phyloP scores from a whole-genome alignment of 2,797 vertebrate species.

The Anguilla marmorata region DNA sequence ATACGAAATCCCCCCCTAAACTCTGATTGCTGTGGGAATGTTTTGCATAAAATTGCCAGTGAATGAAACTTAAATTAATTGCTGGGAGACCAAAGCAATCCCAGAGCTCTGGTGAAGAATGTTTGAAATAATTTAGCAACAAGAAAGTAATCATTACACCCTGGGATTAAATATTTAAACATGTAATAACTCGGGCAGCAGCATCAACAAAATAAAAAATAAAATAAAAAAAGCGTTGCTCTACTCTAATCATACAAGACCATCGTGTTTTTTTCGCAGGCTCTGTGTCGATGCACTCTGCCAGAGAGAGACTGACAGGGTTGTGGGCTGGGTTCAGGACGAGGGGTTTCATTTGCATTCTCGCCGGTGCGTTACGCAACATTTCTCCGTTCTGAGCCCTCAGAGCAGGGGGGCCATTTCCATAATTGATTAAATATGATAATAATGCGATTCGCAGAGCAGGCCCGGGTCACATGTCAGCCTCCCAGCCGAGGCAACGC shows the following conservation, averaged over 20 bases:
- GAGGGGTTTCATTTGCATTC: constrained; percentile 4
- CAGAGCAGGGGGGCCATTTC: constrained; percentile 6
- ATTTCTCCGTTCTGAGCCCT: background rate
- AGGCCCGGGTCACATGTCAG: background rate
- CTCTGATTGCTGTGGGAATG: constrained; percentile 11
- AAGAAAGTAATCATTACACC: constrained; percentile 25
- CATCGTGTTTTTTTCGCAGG: background rate
- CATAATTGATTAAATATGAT: constrained; percentile 27
- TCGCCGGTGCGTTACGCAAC: background rate
- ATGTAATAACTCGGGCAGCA: constrained; percentile 17
- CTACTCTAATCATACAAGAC: background rate
- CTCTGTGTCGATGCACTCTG: background rate
- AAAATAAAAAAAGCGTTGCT: background rate
- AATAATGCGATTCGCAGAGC: constrained; percentile 13
- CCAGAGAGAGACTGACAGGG: background rate
- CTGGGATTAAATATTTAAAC: constrained; percentile 24
- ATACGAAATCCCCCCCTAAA: background rate
- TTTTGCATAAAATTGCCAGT: constrained; percentile 16
- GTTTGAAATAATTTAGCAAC: constrained; percentile 27
- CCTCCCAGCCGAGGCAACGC: background rate
- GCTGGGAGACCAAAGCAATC: constrained; percentile 7
- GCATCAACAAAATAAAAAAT: constrained; percentile 8
- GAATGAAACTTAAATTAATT: constrained; percentile 24
- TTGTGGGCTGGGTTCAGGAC: background rate
- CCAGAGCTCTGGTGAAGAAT: constrained; percentile 16